phyloP scores from a whole-genome alignment of 2,113 vertebrate genomes.

The Peromyscus maniculatus region DNA sequence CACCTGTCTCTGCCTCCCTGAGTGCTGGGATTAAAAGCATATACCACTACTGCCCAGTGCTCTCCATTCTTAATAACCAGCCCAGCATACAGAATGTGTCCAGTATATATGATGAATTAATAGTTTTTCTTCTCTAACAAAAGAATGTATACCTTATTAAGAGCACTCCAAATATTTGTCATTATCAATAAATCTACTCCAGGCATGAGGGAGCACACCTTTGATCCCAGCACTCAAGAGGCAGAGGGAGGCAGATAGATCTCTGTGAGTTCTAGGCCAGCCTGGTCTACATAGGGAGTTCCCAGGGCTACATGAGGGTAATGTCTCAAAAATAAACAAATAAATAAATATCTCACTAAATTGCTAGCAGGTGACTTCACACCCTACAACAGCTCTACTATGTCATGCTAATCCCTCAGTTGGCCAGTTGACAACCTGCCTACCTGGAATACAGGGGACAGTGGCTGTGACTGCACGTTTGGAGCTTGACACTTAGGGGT shows the following conservation, averaged over 20 bases:
- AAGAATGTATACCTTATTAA: background rate
- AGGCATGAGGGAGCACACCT: background rate
- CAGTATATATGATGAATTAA: background rate
- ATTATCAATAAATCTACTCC: background rate
- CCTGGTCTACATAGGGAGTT: background rate
- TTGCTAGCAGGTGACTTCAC: background rate
- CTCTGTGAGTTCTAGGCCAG: background rate
- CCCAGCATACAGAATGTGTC: background rate
- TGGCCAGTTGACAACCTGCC: background rate
- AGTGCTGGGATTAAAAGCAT: too few relatives aligned
- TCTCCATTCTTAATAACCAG: background rate
- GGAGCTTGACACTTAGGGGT: background rate
- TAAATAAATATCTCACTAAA: background rate
- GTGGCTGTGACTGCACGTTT: background rate
- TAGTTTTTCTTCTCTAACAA: slow-evolving; percentile 45
- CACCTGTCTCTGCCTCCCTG: too few relatives aligned
- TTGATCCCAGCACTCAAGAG: background rate
- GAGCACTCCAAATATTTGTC: slow-evolving; percentile 4
- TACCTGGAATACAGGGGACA: background rate
- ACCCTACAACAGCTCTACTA: background rate
- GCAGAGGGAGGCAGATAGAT: background rate
- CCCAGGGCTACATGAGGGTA: background rate
- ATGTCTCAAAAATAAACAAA: background rate
- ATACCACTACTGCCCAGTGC: too few relatives aligned
- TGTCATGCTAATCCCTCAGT: background rate